Evolutionary conservation across 92 coral and sea anemone genomes (phyloP).

Genomic region (Epizoanthus rinbou): DNA sequence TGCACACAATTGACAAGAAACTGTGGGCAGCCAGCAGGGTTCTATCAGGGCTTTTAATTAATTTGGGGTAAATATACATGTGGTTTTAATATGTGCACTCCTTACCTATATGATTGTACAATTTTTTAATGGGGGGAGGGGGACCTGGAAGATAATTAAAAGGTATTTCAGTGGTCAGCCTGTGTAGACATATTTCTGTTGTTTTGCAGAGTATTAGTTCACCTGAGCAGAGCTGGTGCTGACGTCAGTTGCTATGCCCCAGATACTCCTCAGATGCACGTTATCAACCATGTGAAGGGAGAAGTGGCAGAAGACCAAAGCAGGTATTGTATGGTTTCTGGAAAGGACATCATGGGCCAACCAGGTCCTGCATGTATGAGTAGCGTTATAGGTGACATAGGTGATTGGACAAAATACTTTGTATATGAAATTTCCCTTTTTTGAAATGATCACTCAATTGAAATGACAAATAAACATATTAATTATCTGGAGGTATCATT

Average conservation of each 20-base stretch:
- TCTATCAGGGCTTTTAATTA: no score
- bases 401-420: no score
- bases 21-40: no score
- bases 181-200: not conserved
- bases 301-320: constrained; percentile 63
- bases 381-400: not conserved
- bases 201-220: constrained; percentile 64
- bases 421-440: no score
- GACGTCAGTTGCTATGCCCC: constrained; percentile 84
- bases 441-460: no score
- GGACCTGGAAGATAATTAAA: not conserved
- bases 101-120: no score
- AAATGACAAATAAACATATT: no score
- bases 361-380: not conserved
- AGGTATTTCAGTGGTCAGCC: not conserved
- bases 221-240: constrained; percentile 80
- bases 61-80: no score
- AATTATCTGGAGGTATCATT: no score
- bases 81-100: no score
- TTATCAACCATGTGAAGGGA: constrained; percentile 79
- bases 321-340: constrained; percentile 43
- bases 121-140: no score
- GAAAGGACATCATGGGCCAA: not conserved
- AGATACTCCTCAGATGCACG: constrained; percentile 90
- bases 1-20: no score